Evolutionary conservation across 2,888 invertebrate species (phyloP).

Genomic region (Mesodorylaimus sp.): DNA sequence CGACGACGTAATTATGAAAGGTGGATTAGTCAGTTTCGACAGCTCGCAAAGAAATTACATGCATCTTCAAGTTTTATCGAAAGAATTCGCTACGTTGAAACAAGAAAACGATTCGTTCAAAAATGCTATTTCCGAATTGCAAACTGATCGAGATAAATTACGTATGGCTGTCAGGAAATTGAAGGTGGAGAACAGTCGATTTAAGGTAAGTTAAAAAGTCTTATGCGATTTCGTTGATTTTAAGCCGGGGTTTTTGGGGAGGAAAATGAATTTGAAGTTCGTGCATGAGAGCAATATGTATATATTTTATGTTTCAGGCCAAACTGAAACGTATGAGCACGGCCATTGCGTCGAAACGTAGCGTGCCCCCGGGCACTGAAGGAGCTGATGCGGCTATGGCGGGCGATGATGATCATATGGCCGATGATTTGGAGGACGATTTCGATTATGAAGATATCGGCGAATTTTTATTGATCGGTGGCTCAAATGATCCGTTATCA

Average conservation of each 20-base stretch:
- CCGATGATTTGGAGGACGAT: background rate
- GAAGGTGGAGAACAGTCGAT: conserved; percentile 21
- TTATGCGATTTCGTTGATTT: background rate
- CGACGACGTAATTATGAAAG: background rate
- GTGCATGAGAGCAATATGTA: background rate
- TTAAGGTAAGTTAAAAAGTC: conserved; percentile 15
- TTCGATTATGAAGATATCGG: background rate
- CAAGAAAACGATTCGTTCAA: conserved; percentile 15
- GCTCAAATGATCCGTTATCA: conserved; percentile 16
- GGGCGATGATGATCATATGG: background rate
- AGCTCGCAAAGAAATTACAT: background rate
- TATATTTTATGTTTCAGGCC: conserved; percentile 1
- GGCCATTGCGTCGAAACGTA: background rate
- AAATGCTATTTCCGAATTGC: conserved; percentile 16
- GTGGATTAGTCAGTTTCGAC: background rate
- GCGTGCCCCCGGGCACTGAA: too few species aligned
- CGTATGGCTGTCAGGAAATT: conserved; percentile 22
- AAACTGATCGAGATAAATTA: conserved; percentile 21
- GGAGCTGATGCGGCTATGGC: background rate
- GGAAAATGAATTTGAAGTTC: too few species aligned
- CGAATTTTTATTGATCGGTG: conserved; percentile 9
- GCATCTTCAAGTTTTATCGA: background rate
- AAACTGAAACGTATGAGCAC: background rate
- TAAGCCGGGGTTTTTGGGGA: background rate
- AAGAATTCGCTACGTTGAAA: conserved; percentile 13